phyloP scores from a whole-genome alignment of 2,888 invertebrate genomes.

The Caenorhabditis panamensis region DNA sequence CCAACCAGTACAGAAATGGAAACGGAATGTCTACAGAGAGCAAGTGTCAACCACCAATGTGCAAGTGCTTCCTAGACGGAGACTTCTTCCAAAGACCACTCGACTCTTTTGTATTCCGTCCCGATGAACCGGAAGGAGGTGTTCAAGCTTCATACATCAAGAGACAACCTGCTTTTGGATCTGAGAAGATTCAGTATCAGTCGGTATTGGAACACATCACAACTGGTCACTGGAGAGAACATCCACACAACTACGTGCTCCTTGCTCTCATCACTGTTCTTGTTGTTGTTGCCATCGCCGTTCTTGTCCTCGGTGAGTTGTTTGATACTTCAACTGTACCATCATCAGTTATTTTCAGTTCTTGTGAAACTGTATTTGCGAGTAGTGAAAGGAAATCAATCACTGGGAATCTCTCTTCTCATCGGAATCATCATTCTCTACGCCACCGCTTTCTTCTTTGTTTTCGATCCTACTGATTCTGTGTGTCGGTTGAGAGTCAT shows the following conservation, averaged over 20 bases:
- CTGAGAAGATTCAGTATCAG: conserved; percentile 67
- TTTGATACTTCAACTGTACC: neutral
- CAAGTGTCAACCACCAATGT: conserved; percentile 78
- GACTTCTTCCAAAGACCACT: conserved; percentile 75
- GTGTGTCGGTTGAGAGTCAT: conserved; percentile 73
- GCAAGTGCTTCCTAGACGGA: conserved; percentile 78
- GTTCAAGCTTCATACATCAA: conserved; percentile 69
- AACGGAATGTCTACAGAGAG: conserved; percentile 53
- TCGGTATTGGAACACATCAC: conserved; percentile 73
- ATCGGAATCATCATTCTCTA: conserved; percentile 78
- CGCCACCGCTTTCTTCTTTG: conserved; percentile 77
- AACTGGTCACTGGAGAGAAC: conserved; percentile 71
- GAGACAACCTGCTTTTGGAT: conserved; percentile 73
- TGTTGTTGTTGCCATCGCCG: conserved; percentile 69
- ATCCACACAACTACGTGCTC: conserved; percentile 75
- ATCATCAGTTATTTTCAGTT: conserved; percentile 58
- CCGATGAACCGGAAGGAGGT: conserved; percentile 41
- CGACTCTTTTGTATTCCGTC: conserved; percentile 66
- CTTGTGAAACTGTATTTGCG: conserved; percentile 76
- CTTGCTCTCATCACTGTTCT: conserved; percentile 72
- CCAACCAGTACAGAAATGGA: conserved; percentile 66
- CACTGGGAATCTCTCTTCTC: conserved; percentile 79
- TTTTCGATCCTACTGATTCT: conserved; percentile 75
- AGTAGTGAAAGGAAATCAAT: conserved; percentile 79
- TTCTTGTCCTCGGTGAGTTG: conserved; percentile 64